Percentiles rank a stretch among this genome's conserved stretches.
Evolutionary conservation across 1,140 invertebrate species (phyloP).

Genomic region (Drosophila tristis): DNA sequence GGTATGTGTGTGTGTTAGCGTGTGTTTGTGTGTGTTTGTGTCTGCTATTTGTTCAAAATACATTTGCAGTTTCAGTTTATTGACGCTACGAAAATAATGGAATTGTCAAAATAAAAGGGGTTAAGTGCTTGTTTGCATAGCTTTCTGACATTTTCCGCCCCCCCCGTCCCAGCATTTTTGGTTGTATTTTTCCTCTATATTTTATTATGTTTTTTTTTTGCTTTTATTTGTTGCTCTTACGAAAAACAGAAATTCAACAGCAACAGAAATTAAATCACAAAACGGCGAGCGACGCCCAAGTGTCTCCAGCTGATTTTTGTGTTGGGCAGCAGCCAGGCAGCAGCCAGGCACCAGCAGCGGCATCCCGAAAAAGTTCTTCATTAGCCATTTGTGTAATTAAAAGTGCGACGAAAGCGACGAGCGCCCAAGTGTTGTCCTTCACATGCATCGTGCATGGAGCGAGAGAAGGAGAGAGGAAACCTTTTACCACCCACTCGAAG

Average conservation of each 20-base stretch:
- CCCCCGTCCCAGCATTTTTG: constrained; percentile 4
- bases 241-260: constrained; percentile 41
- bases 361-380: constrained; percentile 45
- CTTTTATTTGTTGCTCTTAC: constrained; percentile 14
- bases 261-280: constrained; percentile 43
- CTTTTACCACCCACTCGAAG: background rate
- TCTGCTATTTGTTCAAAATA: constrained; percentile 44
- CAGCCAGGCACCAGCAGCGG: too few species aligned
- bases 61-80: constrained; percentile 74
- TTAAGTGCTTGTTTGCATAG: constrained; percentile 79
- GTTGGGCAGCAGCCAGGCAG: constrained; percentile 3
- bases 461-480: background rate
- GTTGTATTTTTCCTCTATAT: background rate
- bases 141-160: constrained; percentile 47
- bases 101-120: constrained; percentile 76
- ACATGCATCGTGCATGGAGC: too few species aligned
- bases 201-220: constrained; percentile 9
- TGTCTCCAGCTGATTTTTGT: constrained; percentile 49
- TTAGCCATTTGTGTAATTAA: constrained; percentile 77
- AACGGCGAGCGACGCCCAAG: constrained; percentile 31
- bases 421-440: constrained; percentile 48
- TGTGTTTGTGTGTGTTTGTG: constrained; percentile 18
- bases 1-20: constrained; percentile 14
- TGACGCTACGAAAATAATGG: constrained; percentile 69
- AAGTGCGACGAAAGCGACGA: constrained; percentile 36